Conservation (phyloP, 2,797 vertebrate genomes). For the Epinephelus awoara region DNA sequence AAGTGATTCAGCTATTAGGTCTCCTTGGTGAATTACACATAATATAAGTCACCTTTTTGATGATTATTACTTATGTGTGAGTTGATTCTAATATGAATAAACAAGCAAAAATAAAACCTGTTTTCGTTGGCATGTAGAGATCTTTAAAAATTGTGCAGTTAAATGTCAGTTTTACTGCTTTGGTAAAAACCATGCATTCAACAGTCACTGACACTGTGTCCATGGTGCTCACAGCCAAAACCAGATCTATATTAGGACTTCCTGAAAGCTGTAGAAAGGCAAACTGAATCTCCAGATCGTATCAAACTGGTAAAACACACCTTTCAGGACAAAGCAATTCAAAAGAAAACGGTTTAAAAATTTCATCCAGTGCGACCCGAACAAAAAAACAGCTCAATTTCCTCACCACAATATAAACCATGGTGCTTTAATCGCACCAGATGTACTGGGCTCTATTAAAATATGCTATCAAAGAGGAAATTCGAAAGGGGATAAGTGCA, state of each 20-base stretch:
- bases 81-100: not conserved
- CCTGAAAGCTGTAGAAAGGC: conserved; percentile 51
- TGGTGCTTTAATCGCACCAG: conserved; percentile 18
- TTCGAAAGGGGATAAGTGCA: conserved; percentile 53
- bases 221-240: conserved; percentile 31
- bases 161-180: conserved; percentile 8
- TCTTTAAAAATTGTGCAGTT: not conserved
- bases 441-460: conserved; percentile 36
- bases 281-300: conserved; percentile 52
- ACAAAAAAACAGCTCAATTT: conserved; percentile 21
- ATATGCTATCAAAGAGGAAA: conserved; percentile 54
- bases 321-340: conserved; percentile 16
- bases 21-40: conserved; percentile 29
- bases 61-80: not conserved
- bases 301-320: conserved; percentile 33
- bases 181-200: conserved; percentile 45
- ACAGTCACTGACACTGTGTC: conserved; percentile 48
- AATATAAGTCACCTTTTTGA: not conserved
- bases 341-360: not conserved
- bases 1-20: conserved; percentile 35
- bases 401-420: conserved; percentile 12
- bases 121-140: not conserved
- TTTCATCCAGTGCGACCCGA: conserved; percentile 9
- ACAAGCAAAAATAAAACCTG: not conserved
- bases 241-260: conserved; percentile 73